Evolutionary conservation across 2,888 invertebrate genomes (phyloP).

Genomic region (Dioctria rufipes): DNA sequence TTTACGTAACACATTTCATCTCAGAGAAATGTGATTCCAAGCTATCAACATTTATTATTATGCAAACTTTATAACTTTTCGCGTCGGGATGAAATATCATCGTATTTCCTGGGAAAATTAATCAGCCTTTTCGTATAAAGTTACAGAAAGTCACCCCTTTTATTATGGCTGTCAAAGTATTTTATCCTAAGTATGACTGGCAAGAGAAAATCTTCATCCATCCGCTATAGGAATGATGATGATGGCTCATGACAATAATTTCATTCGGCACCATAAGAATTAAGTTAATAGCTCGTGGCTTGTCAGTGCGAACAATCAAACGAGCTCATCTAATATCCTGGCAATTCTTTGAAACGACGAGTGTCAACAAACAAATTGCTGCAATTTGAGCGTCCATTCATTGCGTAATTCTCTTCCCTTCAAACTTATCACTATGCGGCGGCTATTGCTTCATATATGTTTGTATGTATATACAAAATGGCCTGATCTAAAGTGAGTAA

Average conservation of each 20-base stretch:
- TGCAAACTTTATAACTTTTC: not conserved
- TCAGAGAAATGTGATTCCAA: not conserved
- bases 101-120: constrained; percentile 35
- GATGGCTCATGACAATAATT: constrained; percentile 26
- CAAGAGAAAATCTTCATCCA: constrained; percentile 26
- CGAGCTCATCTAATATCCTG: constrained; percentile 54
- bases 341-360: constrained; percentile 37
- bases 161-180: not conserved
- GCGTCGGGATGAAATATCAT: constrained; percentile 20
- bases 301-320: constrained; percentile 53
- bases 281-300: constrained; percentile 54
- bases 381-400: constrained; percentile 53
- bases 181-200: not conserved
- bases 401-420: not conserved
- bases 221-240: not conserved
- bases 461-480: not conserved
- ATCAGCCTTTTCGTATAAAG: constrained; percentile 42
- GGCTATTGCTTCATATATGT: not conserved
- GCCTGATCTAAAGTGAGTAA: constrained; percentile 18
- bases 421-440: constrained; percentile 17
- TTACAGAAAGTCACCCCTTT: constrained; percentile 35
- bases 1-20: not conserved
- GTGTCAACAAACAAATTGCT: constrained; percentile 59
- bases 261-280: constrained; percentile 41
- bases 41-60: constrained; percentile 28